phyloP scores from a whole-genome alignment of 1,140 invertebrate genomes.

The Pseudomyrmex flavicornis region DNA sequence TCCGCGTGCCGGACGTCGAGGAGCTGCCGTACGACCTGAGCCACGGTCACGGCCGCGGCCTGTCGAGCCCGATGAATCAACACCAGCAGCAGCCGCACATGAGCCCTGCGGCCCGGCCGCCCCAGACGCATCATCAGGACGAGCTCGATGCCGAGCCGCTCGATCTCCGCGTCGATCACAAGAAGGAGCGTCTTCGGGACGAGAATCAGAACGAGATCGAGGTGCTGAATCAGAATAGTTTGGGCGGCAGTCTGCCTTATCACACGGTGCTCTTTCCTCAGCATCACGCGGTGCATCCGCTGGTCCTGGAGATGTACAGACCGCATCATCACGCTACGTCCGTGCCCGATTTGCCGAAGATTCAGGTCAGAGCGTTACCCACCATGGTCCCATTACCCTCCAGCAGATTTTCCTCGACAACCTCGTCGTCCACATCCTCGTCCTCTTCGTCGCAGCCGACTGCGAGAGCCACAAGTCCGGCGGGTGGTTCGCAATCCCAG shows the following conservation, averaged over 20 bases:
- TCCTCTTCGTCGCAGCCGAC: constrained; percentile 67
- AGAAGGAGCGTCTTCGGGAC: constrained; percentile 90
- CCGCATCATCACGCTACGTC: constrained; percentile 84
- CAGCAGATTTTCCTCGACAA: constrained; percentile 80
- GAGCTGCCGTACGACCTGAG: constrained; percentile 87
- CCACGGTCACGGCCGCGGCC: constrained; percentile 75
- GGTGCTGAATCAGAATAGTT: constrained; percentile 82
- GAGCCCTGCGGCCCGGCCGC: constrained; percentile 85
- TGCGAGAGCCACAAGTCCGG: constrained; percentile 72
- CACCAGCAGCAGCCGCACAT: constrained; percentile 84
- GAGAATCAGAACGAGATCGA: constrained; percentile 88
- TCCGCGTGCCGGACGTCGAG: constrained; percentile 85
- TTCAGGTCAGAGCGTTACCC: constrained; percentile 83
- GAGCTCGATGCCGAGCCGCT: constrained; percentile 88
- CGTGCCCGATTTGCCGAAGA: constrained; percentile 83
- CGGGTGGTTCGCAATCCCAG: constrained; percentile 59
- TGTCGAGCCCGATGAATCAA: constrained; percentile 72
- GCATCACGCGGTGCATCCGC: constrained; percentile 87
- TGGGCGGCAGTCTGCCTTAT: constrained; percentile 77
- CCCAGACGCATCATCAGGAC: constrained; percentile 74
- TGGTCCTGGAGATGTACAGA: constrained; percentile 90
- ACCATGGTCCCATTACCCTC: constrained; percentile 84
- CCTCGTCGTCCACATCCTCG: constrained; percentile 76
- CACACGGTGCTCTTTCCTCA: constrained; percentile 87
- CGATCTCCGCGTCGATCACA: constrained; percentile 93